phyloP scores from a whole-genome alignment of 2,888 invertebrate genomes.

The Hoplodrina blanda region DNA sequence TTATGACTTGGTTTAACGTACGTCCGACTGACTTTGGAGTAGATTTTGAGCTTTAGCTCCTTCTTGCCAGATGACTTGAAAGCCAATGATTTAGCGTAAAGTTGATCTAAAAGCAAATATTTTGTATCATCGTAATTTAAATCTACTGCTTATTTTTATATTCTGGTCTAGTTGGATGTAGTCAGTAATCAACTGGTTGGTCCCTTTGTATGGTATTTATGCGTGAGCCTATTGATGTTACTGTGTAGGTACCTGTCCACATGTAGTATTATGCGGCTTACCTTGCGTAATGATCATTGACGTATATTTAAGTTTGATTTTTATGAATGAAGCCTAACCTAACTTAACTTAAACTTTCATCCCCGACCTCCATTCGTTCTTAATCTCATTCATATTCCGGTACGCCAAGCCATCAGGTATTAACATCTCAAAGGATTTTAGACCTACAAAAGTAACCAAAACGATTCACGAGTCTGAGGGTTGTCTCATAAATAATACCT shows the following conservation, averaged over 20 bases:
- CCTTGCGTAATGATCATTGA: neutral
- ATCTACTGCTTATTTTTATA: neutral
- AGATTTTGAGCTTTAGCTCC: slow-evolving; percentile 18
- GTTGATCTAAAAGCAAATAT: neutral
- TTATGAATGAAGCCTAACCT: neutral
- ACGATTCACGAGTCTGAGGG: slow-evolving; percentile 54
- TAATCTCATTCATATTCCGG: slow-evolving; percentile 19
- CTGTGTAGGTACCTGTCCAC: no score
- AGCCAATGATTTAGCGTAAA: no score
- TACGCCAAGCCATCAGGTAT: slow-evolving; percentile 18
- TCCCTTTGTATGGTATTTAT: no score
- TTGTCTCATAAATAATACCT: slow-evolving; percentile 70
- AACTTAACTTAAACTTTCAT: neutral
- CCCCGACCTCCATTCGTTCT: slow-evolving; percentile 1
- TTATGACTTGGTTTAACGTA: slow-evolving; percentile 15
- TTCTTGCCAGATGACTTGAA: neutral
- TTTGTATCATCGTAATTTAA: neutral
- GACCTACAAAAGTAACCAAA: slow-evolving; percentile 51
- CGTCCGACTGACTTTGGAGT: slow-evolving; percentile 13
- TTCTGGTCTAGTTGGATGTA: neutral
- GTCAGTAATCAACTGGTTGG: no score
- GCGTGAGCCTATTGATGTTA: no score
- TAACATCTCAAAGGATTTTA: slow-evolving; percentile 40
- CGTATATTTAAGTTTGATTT: no score
- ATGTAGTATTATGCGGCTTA: neutral